These are phyloP conservation scores for Euwallacea similis DNA, from an alignment of 1,140 invertebrate species.

Conservation along the genomic window DNA sequence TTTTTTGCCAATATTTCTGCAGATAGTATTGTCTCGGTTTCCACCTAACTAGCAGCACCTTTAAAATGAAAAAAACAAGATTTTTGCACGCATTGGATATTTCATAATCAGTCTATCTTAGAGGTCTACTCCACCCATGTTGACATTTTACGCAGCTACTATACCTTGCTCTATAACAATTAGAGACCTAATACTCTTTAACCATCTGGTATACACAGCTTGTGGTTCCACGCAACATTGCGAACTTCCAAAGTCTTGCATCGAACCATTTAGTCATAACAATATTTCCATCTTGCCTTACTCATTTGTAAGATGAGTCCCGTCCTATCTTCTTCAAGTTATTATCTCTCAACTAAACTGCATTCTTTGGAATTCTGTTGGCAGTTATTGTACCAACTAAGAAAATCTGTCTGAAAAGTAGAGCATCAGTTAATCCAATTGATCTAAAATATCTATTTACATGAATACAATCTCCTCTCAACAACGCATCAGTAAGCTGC, in stretches of 20 bases:
- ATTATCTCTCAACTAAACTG: conserved; percentile 23
- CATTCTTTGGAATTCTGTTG: conserved; percentile 22
- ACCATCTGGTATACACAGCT: conserved; percentile 15
- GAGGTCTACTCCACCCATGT: conserved; percentile 25
- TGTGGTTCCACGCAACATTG: conserved; percentile 5
- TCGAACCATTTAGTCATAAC: conserved; percentile 24
- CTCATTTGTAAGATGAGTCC: conserved; percentile 21
- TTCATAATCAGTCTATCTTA: conserved; percentile 21
- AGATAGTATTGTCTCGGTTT: no score
- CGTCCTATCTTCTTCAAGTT: conserved; percentile 25
- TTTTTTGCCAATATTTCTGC: no score
- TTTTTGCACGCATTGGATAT: conserved; percentile 19
- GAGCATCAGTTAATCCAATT: conserved; percentile 30
- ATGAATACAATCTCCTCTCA: conserved; percentile 20
- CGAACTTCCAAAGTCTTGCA: conserved; percentile 21
- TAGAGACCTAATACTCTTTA: conserved; percentile 15
- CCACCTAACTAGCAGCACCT: no score
- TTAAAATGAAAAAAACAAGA: no score
- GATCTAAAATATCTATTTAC: conserved; percentile 35
- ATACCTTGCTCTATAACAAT: conserved; percentile 13
- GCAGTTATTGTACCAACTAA: conserved; percentile 33
- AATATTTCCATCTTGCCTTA: conserved; percentile 26
- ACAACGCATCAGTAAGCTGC: conserved; percentile 35
- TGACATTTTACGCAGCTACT: conserved; percentile 19
- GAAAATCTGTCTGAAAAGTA: conserved; percentile 17